A percentile compares a stretch with the other conserved stretches of the same genome.
These are phyloP conservation scores for Hartigia nigra DNA, from an alignment of 2,888 invertebrate species.

Conservation along the genomic window DNA sequence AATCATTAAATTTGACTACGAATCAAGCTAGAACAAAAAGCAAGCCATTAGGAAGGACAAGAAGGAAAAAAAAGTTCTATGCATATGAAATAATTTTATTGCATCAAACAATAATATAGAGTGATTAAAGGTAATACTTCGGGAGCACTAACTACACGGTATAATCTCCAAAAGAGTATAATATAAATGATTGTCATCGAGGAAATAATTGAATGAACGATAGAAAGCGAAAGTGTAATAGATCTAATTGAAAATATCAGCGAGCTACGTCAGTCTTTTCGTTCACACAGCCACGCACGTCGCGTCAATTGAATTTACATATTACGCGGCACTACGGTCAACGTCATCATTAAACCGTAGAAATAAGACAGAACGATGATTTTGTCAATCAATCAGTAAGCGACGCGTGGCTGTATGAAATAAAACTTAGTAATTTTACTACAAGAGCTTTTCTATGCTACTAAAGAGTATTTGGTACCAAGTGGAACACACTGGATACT, in stretches of 20 bases:
- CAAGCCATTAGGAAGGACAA: background rate
- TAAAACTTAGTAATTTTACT: slow-evolving; percentile 5
- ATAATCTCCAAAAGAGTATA: slow-evolving; percentile 16
- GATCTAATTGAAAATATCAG: background rate
- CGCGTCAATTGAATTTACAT: background rate
- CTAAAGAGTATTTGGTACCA: slow-evolving; percentile 4
- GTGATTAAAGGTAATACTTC: slow-evolving; percentile 14
- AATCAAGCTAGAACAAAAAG: background rate
- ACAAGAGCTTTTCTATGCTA: background rate
- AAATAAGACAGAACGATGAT: background rate
- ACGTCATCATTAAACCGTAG: background rate
- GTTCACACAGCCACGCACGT: background rate
- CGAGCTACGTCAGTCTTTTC: background rate
- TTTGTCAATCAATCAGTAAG: background rate
- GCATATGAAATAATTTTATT: slow-evolving; percentile 21
- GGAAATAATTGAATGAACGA: background rate
- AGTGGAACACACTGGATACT: slow-evolving; percentile 5
- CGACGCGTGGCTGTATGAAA: background rate
- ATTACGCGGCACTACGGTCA: background rate
- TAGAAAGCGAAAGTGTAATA: background rate
- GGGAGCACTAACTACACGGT: slow-evolving; percentile 7
- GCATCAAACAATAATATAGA: slow-evolving; percentile 9
- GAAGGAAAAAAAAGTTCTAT: background rate
- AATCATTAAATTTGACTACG: background rate
- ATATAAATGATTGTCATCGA: slow-evolving; percentile 5